Base-by-base conservation (phyloP, 2,888 invertebrate species). In the Teleogryllus oceanicus region DNA sequence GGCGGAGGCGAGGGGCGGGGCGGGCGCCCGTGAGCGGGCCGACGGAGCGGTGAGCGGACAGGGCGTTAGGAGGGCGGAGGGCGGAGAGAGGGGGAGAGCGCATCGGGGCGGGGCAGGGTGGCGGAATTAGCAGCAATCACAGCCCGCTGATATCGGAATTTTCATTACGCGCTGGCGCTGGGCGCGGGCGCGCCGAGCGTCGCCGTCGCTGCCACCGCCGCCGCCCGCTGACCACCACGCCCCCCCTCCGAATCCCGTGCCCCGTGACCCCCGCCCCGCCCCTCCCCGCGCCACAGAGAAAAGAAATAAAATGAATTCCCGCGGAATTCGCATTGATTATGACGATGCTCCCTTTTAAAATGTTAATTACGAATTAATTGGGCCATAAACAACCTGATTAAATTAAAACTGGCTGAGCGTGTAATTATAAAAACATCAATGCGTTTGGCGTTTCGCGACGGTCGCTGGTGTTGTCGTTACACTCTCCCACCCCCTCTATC, bases 121-220 rank as follows among this genome's bases (percentile, higher is more conserved):
- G 62, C n/a, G 62, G n/a, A 62, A 62, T 62, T 62, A 62, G 62
- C 62, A 62, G 62, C 62, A 62, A 62, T 62, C 62, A 62, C 62
- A n/a, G n/a, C 62, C 62, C 62, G 62, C 62, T 62, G 62, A 62
- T 62, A 62, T 62, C n/a, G 62, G 62, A 62, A 62, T 62, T 62
- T 62, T 62, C 62, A 62, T 62, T 62, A 62, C 62, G 62, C 62
- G n/a, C 62, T 2, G 8, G 62, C 62, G n/a, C n/a, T n/a, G 62
- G 13, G 5, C 62, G 16, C 16, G 16, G 62, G 13, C 10, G 62
- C 62, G n/a, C 4, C 13, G 62, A 4, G 62, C 62, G 62, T n/a
- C 62, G 13, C 62, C 62, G 62, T n/a, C 62, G 62, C 62, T 12
- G 8, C 62, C 62, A 12, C 37, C 62, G 13, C 62, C 13, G 13